Conservation (phyloP, 2,797 vertebrate genomes). For the Spondyliosoma cantharus region DNA sequence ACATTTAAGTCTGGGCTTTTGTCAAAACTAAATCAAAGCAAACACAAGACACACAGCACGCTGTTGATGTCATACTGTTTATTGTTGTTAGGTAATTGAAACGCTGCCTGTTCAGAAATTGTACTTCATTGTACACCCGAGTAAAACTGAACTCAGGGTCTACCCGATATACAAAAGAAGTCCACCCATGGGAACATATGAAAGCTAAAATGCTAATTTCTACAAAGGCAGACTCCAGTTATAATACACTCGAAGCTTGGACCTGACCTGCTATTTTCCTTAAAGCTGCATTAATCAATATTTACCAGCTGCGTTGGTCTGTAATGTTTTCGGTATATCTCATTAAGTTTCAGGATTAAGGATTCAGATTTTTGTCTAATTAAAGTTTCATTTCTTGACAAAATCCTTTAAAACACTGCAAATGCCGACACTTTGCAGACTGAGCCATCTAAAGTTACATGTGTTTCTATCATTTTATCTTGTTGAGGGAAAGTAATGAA, state of each 20-base stretch:
- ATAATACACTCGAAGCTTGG: not conserved
- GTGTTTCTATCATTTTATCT: too few species aligned
- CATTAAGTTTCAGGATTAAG: too few species aligned
- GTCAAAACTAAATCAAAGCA: slow-evolving; percentile 13
- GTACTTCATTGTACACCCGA: not conserved
- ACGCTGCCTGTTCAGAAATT: not conserved
- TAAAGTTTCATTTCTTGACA: too few species aligned
- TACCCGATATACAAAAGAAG: not conserved
- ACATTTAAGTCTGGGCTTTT: slow-evolving; percentile 15
- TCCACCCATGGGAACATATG: not conserved
- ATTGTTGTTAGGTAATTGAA: not conserved
- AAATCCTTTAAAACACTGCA: too few species aligned
- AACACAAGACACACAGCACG: slow-evolving; percentile 9
- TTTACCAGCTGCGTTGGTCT: too few species aligned
- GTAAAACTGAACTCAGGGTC: not conserved
- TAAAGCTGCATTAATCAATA: not conserved
- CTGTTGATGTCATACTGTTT: slow-evolving; percentile 12
- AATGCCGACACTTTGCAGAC: too few species aligned
- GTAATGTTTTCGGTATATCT: too few species aligned
- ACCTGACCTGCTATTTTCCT: not conserved
- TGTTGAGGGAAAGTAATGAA: too few species aligned
- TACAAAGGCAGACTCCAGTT: not conserved
- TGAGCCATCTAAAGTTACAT: too few species aligned
- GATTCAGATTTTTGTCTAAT: too few species aligned
- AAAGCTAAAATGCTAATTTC: not conserved